phyloP scores from a whole-genome alignment of 2,888 invertebrate genomes.

The Hermaeophaga mercurialis region DNA sequence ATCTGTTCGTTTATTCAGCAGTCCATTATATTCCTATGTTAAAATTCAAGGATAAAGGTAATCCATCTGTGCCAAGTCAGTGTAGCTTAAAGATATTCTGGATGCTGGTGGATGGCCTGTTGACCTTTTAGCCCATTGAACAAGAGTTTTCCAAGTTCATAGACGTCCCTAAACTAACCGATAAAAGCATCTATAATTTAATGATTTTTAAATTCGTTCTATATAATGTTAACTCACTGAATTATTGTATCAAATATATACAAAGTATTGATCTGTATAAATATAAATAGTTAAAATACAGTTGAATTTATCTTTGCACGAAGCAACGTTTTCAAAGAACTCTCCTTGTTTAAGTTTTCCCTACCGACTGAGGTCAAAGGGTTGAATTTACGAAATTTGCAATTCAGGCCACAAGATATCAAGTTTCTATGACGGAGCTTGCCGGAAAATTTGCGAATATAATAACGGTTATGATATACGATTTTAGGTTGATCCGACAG shows the following conservation, averaged over 20 bases:
- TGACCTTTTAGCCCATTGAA: neutral
- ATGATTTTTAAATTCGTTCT: too few relatives aligned
- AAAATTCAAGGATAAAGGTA: neutral
- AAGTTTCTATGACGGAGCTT: neutral
- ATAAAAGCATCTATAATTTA: too few relatives aligned
- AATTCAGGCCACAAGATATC: neutral
- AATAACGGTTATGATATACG: neutral
- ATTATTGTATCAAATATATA: too few relatives aligned
- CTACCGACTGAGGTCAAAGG: neutral
- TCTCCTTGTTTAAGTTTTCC: neutral
- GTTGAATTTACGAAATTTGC: conserved; percentile 2
- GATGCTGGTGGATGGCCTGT: neutral
- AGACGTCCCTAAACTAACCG: too few relatives aligned
- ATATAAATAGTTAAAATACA: too few relatives aligned
- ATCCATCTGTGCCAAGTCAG: conserved; percentile 10
- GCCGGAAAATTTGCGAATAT: neutral
- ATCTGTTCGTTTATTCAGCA: too few relatives aligned
- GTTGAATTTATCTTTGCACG: too few relatives aligned
- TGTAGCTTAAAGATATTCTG: neutral
- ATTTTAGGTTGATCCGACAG: neutral
- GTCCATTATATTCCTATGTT: too few relatives aligned
- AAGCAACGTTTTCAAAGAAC: neutral
- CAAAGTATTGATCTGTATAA: too few relatives aligned
- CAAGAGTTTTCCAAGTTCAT: neutral
- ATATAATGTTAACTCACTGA: too few relatives aligned